A percentile compares a stretch with the other conserved stretches of the same genome.
Evolutionary conservation across 2,113 vertebrate genomes (phyloP).

Genomic region (Thunnus maccoyii): DNA sequence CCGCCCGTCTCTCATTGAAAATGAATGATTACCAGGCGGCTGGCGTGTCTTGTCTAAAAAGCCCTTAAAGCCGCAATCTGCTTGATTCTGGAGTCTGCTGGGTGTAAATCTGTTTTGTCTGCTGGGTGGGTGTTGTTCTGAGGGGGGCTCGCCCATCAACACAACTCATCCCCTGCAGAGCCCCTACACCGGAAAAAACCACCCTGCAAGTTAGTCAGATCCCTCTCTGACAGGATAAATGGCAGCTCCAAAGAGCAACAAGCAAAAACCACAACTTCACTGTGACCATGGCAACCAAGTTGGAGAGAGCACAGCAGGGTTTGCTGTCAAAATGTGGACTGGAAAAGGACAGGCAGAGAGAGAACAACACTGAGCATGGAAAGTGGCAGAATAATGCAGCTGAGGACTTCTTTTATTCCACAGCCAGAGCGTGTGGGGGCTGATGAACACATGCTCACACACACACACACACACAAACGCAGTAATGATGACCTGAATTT

Average conservation of each 20-base stretch:
- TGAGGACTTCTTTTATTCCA: slow-evolving; percentile 58
- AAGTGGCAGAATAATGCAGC: slow-evolving; percentile 59
- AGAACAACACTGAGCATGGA: slow-evolving; percentile 52
- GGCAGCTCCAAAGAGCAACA: slow-evolving; percentile 61
- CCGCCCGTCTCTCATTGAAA: slow-evolving; percentile 37
- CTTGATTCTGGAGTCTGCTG: slow-evolving; percentile 49
- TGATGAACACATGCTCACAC: slow-evolving; percentile 22
- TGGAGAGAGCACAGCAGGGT: slow-evolving; percentile 63
- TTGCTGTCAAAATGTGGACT: slow-evolving; percentile 72
- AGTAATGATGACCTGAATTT: slow-evolving; percentile 68
- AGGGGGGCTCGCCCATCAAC: slow-evolving; percentile 39
- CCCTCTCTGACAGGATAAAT: slow-evolving; percentile 61
- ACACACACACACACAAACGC: slow-evolving; percentile 40
- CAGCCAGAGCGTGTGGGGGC: slow-evolving; percentile 39
- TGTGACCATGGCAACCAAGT: slow-evolving; percentile 83
- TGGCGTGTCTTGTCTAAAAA: slow-evolving; percentile 53
- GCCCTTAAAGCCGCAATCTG: slow-evolving; percentile 57
- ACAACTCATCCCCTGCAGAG: slow-evolving; percentile 28
- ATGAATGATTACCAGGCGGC: slow-evolving; percentile 67
- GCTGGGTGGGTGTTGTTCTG: slow-evolving; percentile 52
- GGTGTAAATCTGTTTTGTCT: slow-evolving; percentile 68
- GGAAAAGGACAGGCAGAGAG: slow-evolving; percentile 56
- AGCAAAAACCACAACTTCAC: slow-evolving; percentile 68
- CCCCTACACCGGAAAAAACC: background rate
- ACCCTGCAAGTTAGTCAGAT: slow-evolving; percentile 47